A percentile compares a stretch with the other conserved stretches of the same genome.
These are phyloP conservation scores for Eupithecia pulchellata DNA, from an alignment of 2,888 invertebrate genomes.

Conservation along the genomic window DNA sequence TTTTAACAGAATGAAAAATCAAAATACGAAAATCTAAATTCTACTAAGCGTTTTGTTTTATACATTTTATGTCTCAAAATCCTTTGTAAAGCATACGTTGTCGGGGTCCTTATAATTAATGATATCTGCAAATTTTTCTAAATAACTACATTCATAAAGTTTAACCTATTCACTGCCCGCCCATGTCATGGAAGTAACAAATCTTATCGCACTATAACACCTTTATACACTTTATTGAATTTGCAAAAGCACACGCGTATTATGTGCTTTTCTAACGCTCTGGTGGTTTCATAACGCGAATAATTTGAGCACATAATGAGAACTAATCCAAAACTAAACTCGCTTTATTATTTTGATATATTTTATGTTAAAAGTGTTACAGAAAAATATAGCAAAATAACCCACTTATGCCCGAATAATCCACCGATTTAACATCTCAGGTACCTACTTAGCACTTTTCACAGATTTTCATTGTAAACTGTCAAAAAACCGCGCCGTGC, in stretches of 20 bases:
- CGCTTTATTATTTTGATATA: background rate
- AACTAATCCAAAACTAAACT: background rate
- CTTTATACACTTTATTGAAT: background rate
- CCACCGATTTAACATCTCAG: too few species aligned
- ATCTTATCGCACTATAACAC: background rate
- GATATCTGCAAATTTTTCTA: constrained; percentile 1
- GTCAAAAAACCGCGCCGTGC: too few species aligned
- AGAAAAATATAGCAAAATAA: background rate
- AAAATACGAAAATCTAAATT: background rate
- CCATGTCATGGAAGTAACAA: background rate
- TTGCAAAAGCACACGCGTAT: too few species aligned
- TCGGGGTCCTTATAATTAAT: constrained; percentile 35
- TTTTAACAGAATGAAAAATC: background rate
- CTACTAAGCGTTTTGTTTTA: constrained; percentile 52
- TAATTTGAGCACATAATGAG: background rate
- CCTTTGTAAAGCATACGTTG: constrained; percentile 63
- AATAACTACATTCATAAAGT: background rate
- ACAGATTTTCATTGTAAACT: too few species aligned
- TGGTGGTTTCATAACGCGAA: background rate
- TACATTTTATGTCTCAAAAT: constrained; percentile 55
- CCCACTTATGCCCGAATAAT: too few species aligned
- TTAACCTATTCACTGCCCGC: background rate
- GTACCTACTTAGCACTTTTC: too few species aligned
- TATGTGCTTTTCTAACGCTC: too few species aligned
- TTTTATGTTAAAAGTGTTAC: background rate